Base-by-base conservation (phyloP, 1,140 invertebrate species). In the Brachystomella parvula region DNA sequence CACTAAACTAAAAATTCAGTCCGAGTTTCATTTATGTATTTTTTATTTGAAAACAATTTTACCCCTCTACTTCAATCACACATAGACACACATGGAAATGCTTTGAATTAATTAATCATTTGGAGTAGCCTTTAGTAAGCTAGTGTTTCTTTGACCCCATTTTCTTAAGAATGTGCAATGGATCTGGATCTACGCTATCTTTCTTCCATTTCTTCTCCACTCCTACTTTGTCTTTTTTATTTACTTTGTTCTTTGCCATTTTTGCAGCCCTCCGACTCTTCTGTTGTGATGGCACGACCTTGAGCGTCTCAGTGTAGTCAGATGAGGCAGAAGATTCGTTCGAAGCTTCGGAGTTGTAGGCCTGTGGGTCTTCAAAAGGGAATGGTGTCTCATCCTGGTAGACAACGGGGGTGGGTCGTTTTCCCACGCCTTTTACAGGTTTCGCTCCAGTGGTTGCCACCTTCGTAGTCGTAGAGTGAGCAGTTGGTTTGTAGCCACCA, bases 131-230 rank as follows among this genome's bases (percentile, higher is more conserved):
- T n/a, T n/a, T n/a, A n/a, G n/a, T n/a, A n/a, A n/a, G n/a, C n/a
- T n/a, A n/a, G 44, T 21, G 44, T n/a, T 35, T 58, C 35, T 65
- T 65, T 28, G 12, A 6, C 21, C 35, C 32, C 17, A 59, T 24
- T 58, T 65, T 65, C 64, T 65, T 65, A 21, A 65, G 57, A 61
- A 65, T 59, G 21, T 65, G 63, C 2, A 65, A 28, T 3, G 64
- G 64, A 30, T 65, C 64, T 32, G 49, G 12, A 29, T 44, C 61
- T 29, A 3, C 24, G n/a, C n/a, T n/a, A n/a, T n/a, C n/a, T n/a
- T n/a, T n/a, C n/a, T n/a, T n/a, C 49, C 24, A 19, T 31, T 59
- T 59, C 26, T 28, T 30, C 26, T 28, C 15, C 3, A 29, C 26
- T 6, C 30, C 24, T 21, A 26, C 26, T 29, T 30, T 30, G 3